Conservation (phyloP, 2,797 vertebrate genomes). For the Melopsittacus undulatus region DNA sequence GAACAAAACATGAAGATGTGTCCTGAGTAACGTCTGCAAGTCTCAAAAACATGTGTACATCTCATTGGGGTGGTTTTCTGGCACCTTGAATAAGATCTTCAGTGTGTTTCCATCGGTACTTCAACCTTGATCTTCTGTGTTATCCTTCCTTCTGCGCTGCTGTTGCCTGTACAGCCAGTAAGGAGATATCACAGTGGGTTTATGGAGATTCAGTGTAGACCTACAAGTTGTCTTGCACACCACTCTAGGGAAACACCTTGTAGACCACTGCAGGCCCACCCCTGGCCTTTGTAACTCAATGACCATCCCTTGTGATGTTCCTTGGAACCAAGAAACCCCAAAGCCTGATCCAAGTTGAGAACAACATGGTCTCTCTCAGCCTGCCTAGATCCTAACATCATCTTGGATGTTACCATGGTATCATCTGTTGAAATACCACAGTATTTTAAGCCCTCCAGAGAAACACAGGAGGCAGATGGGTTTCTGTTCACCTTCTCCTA, state of each 20-base stretch:
- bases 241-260: neutral
- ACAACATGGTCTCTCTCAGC: accelerated
- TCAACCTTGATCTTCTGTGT: neutral
- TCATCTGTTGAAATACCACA: neutral
- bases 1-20: neutral
- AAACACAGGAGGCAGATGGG: neutral
- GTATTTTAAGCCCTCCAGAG: neutral
- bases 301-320: neutral
- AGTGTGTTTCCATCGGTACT: neutral
- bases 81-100: neutral
- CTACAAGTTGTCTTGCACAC: neutral
- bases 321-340: neutral
- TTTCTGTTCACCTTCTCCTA: neutral
- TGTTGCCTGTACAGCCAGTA: neutral
- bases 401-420: neutral
- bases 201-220: neutral
- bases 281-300: neutral
- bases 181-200: neutral
- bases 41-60: neutral
- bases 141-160: neutral
- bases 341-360: neutral
- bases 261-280: neutral
- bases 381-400: neutral
- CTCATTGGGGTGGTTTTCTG: neutral
- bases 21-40: neutral